Percentiles rank a stretch among this genome's conserved stretches.
phyloP scores from a whole-genome alignment of 2,113 vertebrate genomes.

The Entosphenus tridentatus region DNA sequence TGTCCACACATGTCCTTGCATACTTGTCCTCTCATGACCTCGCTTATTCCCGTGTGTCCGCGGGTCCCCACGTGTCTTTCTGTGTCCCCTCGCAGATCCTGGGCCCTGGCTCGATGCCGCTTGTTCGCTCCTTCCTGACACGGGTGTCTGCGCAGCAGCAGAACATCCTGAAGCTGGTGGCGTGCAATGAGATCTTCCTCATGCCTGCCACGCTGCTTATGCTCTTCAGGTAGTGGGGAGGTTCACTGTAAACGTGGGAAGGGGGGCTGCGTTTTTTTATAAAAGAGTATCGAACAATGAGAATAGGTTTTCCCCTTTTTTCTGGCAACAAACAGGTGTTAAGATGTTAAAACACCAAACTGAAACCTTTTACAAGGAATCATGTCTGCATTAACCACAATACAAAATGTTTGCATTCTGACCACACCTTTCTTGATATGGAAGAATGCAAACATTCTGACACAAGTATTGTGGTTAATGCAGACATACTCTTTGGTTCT shows the following conservation, averaged over 20 bases:
- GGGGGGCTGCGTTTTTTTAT: not conserved
- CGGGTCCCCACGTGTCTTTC: not conserved
- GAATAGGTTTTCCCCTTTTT: too few species aligned
- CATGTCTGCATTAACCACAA: too few species aligned
- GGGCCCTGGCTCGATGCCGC: slow-evolving; percentile 51
- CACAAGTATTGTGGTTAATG: too few species aligned
- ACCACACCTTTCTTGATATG: too few species aligned
- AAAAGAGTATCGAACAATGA: not conserved
- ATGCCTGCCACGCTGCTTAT: slow-evolving; percentile 96
- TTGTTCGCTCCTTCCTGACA: slow-evolving; percentile 58
- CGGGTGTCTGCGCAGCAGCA: slow-evolving; percentile 79
- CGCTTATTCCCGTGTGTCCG: slow-evolving; percentile 12
- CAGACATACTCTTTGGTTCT: too few species aligned
- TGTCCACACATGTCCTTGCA: slow-evolving; percentile 4
- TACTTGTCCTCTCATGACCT: not conserved
- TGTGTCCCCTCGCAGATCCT: slow-evolving; percentile 30
- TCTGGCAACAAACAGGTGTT: too few species aligned
- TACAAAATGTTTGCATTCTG: too few species aligned
- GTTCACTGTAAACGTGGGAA: too few species aligned
- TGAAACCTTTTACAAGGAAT: too few species aligned
- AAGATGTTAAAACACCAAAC: too few species aligned
- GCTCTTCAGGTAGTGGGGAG: slow-evolving; percentile 59
- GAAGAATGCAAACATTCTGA: too few species aligned
- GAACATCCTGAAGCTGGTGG: slow-evolving; percentile 91
- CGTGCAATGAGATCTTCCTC: slow-evolving; percentile 93